Evolutionary conservation across 1,140 invertebrate genomes (phyloP).

Genomic region (Akabosia matsudoensis): DNA sequence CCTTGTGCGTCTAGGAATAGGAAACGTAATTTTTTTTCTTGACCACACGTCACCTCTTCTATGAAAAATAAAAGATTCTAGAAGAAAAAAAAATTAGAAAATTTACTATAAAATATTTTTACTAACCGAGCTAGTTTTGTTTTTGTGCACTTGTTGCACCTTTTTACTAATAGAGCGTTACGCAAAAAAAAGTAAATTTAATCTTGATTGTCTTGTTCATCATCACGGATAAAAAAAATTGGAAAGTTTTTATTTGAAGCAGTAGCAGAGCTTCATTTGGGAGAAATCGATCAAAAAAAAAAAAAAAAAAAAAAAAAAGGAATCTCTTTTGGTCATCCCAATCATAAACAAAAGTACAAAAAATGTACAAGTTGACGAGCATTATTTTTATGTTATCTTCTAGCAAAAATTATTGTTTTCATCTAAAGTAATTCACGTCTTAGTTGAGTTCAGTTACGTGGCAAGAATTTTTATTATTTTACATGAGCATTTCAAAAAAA

Average conservation of each 20-base stretch:
- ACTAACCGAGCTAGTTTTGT: neutral
- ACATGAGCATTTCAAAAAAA: neutral
- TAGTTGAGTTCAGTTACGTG: constrained; percentile 21
- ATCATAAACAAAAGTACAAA: neutral
- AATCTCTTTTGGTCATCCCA: neutral
- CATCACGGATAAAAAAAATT: constrained; percentile 23
- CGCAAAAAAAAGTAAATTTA: neutral
- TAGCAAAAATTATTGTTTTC: neutral
- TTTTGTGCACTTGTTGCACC: neutral
- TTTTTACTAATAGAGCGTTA: neutral
- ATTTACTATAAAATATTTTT: neutral
- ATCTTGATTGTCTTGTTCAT: constrained; percentile 22
- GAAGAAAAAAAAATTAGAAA: neutral
- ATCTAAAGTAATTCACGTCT: neutral
- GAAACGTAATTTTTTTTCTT: too few relatives aligned
- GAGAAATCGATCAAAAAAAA: constrained; percentile 22
- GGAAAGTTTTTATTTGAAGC: too few relatives aligned
- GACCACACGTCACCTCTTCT: too few relatives aligned
- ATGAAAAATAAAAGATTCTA: too few relatives aligned
- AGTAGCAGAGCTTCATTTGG: constrained; percentile 1
- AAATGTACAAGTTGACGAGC: too few relatives aligned
- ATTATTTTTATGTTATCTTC: too few relatives aligned
- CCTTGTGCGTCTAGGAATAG: too few relatives aligned
- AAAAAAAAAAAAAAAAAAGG: too few relatives aligned
- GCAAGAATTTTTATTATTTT: constrained; percentile 7